Evolutionary conservation across 2,113 vertebrate species (phyloP).

Genomic region (Hystrix cristata): DNA sequence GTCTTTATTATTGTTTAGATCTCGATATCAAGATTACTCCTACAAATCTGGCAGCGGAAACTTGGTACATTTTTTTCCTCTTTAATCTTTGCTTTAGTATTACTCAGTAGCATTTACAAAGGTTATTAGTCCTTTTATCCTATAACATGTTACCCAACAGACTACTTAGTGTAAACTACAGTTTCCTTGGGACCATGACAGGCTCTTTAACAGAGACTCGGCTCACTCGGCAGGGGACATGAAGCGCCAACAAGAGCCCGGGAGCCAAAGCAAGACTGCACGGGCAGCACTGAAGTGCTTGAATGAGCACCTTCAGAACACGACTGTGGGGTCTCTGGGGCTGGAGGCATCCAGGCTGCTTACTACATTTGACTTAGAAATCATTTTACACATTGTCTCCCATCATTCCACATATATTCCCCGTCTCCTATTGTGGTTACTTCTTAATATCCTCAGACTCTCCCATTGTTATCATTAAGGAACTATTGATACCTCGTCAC

Average conservation of each 20-base stretch:
- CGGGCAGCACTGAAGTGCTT: not conserved
- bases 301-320: not conserved
- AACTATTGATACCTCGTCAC: not conserved
- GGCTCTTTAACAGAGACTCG: not conserved
- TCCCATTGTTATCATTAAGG: not conserved
- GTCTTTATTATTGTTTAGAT: constrained; percentile 35
- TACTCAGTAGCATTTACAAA: not conserved
- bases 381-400: not conserved
- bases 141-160: constrained; percentile 36
- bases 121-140: not conserved
- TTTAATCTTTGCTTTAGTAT: not conserved
- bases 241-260: not conserved
- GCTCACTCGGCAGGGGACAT: constrained; percentile 19
- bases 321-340: not conserved
- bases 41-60: not conserved
- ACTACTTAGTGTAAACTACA: not conserved
- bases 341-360: not conserved
- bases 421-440: not conserved
- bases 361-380: not conserved
- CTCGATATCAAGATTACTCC: not conserved
- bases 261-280: not conserved
- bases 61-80: not conserved
- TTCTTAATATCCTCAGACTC: not conserved
- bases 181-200: constrained; percentile 4
- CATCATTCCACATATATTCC: not conserved